phyloP scores from a whole-genome alignment of 2,888 invertebrate genomes.

The Lamellibrachia satsuma region DNA sequence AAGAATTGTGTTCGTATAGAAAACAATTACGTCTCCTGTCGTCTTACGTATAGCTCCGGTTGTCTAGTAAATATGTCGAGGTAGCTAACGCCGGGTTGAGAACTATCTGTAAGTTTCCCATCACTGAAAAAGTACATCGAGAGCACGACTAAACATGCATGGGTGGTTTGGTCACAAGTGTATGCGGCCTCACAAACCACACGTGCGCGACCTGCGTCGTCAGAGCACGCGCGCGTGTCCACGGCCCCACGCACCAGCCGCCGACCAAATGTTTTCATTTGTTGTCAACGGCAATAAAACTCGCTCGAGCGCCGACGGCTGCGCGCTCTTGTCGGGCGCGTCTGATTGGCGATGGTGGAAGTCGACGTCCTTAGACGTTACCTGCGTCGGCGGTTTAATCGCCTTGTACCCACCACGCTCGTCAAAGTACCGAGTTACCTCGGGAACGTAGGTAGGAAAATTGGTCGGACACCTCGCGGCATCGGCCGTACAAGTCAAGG shows the following conservation, averaged over 20 bases:
- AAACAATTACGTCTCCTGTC: too few species aligned
- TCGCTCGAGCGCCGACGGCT: not conserved
- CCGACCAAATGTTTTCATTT: not conserved
- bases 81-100: too few species aligned
- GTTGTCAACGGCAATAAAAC: not conserved
- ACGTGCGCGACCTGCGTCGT: not conserved
- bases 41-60: too few species aligned
- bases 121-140: not conserved
- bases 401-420: not conserved
- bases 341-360: not conserved
- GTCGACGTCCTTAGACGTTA: not conserved
- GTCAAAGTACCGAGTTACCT: not conserved
- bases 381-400: not conserved
- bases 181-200: not conserved
- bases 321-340: not conserved
- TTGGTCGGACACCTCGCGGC: not conserved
- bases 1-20: too few species aligned
- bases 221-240: not conserved
- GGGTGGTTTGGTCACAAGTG: not conserved
- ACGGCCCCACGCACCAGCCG: not conserved
- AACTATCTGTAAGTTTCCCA: too few species aligned
- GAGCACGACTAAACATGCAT: not conserved
- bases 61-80: too few species aligned
- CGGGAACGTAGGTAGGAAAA: not conserved
- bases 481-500: not conserved